These are phyloP conservation scores for Campylomormyrus tamandua DNA, from an alignment of 2,113 vertebrate genomes.

Conservation along the genomic window DNA sequence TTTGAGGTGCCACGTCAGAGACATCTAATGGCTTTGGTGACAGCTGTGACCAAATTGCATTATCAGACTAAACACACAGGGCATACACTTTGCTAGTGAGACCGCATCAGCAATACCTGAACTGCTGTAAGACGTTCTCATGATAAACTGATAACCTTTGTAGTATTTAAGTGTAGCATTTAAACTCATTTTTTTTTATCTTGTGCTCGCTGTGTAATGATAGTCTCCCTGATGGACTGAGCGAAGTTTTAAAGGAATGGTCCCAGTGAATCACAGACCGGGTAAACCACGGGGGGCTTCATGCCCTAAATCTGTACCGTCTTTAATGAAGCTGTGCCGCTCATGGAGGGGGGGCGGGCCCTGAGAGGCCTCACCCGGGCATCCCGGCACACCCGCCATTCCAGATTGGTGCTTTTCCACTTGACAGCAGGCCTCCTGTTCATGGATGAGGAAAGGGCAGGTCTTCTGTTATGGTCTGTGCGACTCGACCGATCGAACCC, in stretches of 20 bases:
- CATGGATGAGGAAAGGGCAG: background rate
- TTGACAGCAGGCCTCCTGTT: background rate
- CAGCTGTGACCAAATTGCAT: background rate
- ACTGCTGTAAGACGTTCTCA: background rate
- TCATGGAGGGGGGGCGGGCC: background rate
- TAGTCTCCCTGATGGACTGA: background rate
- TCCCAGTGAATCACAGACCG: background rate
- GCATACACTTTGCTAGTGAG: background rate
- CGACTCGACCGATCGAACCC: background rate
- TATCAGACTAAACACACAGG: background rate
- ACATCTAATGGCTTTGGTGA: background rate
- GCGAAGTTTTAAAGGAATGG: background rate
- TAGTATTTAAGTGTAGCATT: background rate
- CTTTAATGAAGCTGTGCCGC: conserved; percentile 9
- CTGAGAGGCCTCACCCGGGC: background rate
- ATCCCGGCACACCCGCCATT: background rate
- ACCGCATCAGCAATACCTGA: background rate
- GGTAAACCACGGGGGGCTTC: conserved; percentile 9
- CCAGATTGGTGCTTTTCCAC: background rate
- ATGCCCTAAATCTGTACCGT: conserved; percentile 19
- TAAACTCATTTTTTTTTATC: background rate
- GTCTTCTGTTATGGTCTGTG: background rate
- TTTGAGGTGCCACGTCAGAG: background rate
- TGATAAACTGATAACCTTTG: background rate
- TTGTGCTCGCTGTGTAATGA: background rate